A percentile compares a stretch with the other conserved stretches of the same genome.
Conservation (phyloP, 2,113 vertebrate genomes). For the Phasianus colchicus region DNA sequence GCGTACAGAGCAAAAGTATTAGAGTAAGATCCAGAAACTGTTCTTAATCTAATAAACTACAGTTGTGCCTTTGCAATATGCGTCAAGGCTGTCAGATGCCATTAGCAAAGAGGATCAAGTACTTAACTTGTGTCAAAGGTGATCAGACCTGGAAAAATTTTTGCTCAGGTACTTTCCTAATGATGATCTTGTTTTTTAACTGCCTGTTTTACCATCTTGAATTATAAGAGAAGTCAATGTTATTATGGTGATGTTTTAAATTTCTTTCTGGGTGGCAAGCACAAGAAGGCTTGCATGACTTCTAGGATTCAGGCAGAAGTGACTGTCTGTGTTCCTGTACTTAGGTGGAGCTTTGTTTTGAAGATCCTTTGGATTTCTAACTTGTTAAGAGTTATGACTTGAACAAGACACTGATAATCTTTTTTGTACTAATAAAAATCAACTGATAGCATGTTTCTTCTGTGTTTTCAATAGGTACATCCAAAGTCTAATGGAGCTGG, state of each 20-base stretch:
- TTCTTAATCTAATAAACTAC: neutral
- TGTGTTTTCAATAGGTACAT: constrained; percentile 75
- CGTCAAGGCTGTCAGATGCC: neutral
- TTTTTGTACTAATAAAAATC: neutral
- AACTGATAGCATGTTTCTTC: neutral
- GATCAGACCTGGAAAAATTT: neutral
- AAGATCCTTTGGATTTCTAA: neutral
- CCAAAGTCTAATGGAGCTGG: constrained; percentile 91
- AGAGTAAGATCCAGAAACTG: neutral
- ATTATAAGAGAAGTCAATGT: fast-evolving
- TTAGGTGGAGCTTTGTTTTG: neutral
- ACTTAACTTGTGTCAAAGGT: neutral
- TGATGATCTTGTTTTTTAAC: neutral
- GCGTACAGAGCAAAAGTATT: neutral
- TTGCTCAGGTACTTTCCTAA: neutral
- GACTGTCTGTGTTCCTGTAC: neutral
- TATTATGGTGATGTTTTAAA: neutral
- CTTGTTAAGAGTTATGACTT: neutral
- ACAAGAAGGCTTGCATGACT: neutral
- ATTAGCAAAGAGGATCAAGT: neutral
- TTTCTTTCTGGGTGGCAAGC: neutral
- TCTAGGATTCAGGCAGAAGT: neutral
- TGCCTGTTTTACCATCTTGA: neutral
- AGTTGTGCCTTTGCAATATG: neutral
- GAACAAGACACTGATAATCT: neutral